Base-by-base conservation (phyloP, 2,888 invertebrate species). In the Idaea dimidiata region DNA sequence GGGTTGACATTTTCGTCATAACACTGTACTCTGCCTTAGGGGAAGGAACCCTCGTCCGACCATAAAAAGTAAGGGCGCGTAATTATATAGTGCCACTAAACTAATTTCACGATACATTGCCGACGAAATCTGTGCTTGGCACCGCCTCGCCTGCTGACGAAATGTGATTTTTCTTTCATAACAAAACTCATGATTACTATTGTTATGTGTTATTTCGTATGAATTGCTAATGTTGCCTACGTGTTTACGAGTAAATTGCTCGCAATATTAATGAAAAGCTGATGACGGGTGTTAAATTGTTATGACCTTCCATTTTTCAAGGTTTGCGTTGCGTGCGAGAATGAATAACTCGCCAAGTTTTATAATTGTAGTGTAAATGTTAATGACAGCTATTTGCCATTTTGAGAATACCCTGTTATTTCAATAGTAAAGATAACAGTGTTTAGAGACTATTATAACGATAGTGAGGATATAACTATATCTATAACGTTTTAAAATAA, bases 81-180 rank as follows among this genome's bases (percentile, higher is more conserved):
- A 92, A 92, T 92, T 92, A 92, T 91, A 92, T 91, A 91, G 90
- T 91, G 88, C 88, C 88, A 90, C 89, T 91, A 92, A 92, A 91
- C 92, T 92, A 91, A 92, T 92, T 92, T 92, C 90, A 92, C 91
- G 92, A 91, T 91, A 92, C 91, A 91, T 91, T 91, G 92, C 88
- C 89, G 84, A 82, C 88, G 84, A 91, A 92, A 92, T 91, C 92
- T 91, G 92, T 87, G 89, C 91, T 86, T 89, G 91, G 92, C 91
- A 91, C 91, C 86, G 84, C 84, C 87, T 84, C 75, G 84, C 82
- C 84, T 80, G 83, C 80, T 81, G 78, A 70, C 83, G 74, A 86
- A 89, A 89, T 86, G 84, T 84, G 86, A 89, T 88, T 90, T 89
- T 86, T 87, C 86, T 82, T 86, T 88, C 84, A 83, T 80, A 84